These are phyloP conservation scores for Hydraecia micacea DNA, from an alignment of 2,888 invertebrate species.

Conservation along the genomic window DNA sequence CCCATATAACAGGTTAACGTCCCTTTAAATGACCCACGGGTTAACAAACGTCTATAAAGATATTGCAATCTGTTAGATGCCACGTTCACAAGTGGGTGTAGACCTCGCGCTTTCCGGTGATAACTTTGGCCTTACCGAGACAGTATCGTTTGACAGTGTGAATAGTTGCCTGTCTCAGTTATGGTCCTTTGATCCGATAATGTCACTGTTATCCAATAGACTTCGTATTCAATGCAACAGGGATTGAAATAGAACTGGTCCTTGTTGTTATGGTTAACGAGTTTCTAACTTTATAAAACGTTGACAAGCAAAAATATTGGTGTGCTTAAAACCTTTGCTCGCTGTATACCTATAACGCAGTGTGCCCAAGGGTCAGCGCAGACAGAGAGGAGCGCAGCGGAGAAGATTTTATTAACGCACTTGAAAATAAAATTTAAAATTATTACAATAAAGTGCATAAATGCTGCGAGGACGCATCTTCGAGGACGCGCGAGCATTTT, in stretches of 20 bases:
- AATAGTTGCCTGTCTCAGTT: constrained; percentile 42
- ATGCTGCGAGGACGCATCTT: too few species aligned
- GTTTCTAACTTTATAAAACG: neutral
- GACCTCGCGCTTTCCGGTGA: constrained; percentile 37
- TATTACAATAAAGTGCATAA: too few species aligned
- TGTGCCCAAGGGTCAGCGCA: too few species aligned
- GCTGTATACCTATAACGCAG: too few species aligned
- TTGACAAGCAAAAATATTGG: neutral
- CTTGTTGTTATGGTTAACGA: neutral
- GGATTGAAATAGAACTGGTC: constrained; percentile 2
- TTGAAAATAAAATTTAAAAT: too few species aligned
- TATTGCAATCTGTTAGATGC: constrained; percentile 39
- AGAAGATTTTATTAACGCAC: too few species aligned
- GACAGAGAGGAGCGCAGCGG: too few species aligned
- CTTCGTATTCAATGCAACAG: constrained; percentile 27
- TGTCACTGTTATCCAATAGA: constrained; percentile 33
- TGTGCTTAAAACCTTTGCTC: neutral
- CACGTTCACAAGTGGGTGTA: constrained; percentile 49
- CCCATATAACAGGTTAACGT: constrained; percentile 8
- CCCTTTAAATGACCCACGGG: constrained; percentile 14
- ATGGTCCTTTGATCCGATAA: constrained; percentile 31
- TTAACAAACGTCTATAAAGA: constrained; percentile 39
- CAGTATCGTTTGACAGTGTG: constrained; percentile 49
- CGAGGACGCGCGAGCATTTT: too few species aligned
- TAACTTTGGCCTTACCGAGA: constrained; percentile 45